Base-by-base conservation (phyloP, 2,888 invertebrate species). In the Pediacus dermestoides region DNA sequence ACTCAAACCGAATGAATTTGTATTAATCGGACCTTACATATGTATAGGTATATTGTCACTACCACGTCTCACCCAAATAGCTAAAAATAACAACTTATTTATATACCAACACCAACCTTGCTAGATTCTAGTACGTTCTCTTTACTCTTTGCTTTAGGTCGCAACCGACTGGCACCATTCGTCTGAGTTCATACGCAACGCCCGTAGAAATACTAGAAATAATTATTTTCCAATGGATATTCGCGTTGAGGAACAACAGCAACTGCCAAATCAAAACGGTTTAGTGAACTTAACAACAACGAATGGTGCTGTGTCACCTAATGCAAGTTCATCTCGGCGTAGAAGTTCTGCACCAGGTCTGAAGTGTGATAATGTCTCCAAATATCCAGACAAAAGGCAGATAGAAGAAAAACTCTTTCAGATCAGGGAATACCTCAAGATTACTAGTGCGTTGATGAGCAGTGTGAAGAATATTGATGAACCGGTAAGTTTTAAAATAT, bases 351-450 rank as follows among this genome's bases (percentile, higher is more conserved):
- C 68, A 10, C 52, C 59, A 8, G 58, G 62, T 18, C 60, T 65
- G 10, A 68, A 67, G 52, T 68, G 67, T 55, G 69, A 70, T 46
- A 70, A 70, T 54, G 58, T 68, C 23, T 58, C 62, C 15, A 70
- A 69, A 55, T 78, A 77, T 67, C 81, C 81, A 3, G 81, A 83
- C 50, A 76, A 81, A 33, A 77, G 76, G 12, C 79, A 82, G 34
- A 82, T 85, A 23, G 81, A 84, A 57, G 77, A 78, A 16, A 75
- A 82, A 30, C 70, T 85, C 10, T 78, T 78, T 41, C 82, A 85
- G 67, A 85, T 85, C 46, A 70, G 81, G 31, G 85, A 85, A 59
- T 85, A 84, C 60, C 81, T 85, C 44, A 74, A 78, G 57, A 79
- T 82, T 21, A 85, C 83, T 3, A 77, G 81, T 14, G 77, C 79